Percentiles rank a stretch among this genome's conserved stretches.
phyloP scores from a whole-genome alignment of 2,113 vertebrate genomes.

The Parus major region DNA sequence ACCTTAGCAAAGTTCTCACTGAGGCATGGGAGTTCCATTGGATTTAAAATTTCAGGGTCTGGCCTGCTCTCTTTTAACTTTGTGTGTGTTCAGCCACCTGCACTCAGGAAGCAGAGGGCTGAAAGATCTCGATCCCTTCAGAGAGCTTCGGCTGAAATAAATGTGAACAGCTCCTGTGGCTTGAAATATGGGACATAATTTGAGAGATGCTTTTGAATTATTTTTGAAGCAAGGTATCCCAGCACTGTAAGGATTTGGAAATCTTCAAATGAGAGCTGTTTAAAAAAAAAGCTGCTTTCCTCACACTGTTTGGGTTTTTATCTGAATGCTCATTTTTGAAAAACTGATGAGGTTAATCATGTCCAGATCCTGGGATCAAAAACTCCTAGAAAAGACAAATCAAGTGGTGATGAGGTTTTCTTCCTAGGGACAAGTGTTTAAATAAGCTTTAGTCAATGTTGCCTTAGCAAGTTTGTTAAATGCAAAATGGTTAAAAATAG shows the following conservation, averaged over 20 bases:
- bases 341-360: background rate
- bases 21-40: background rate
- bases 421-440: background rate
- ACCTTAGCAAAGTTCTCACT: background rate
- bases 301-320: background rate
- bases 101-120: background rate
- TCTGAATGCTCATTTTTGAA: background rate
- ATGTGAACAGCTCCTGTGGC: background rate
- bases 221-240: background rate
- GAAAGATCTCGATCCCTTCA: background rate
- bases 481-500: background rate
- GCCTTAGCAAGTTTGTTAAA: background rate
- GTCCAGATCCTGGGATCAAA: background rate
- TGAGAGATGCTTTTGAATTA: background rate
- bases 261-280: background rate
- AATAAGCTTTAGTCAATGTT: background rate
- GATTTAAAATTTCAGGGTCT: slow-evolving; percentile 11
- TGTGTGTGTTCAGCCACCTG: background rate
- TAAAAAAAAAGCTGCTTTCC: background rate
- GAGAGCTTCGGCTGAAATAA: background rate
- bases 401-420: background rate
- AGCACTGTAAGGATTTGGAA: background rate
- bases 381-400: background rate
- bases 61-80: slow-evolving; percentile 1
- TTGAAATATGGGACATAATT: background rate